phyloP scores from a whole-genome alignment of 2,888 invertebrate genomes.

The Nemapogon koenigi region DNA sequence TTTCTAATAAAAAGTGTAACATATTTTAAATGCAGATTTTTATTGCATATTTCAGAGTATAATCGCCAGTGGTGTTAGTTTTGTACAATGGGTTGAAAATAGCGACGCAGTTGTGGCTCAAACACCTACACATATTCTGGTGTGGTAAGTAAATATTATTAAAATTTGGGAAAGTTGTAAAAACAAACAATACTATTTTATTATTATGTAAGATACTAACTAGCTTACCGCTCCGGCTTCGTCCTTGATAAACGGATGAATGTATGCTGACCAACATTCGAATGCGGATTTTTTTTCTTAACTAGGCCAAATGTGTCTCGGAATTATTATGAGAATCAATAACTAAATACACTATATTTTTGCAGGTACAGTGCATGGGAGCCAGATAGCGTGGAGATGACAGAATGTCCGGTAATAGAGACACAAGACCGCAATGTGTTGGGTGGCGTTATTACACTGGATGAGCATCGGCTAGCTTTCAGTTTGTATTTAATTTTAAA shows the following conservation, averaged over 20 bases:
- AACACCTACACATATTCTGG: conserved; percentile 84
- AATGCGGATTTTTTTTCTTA: no score
- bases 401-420: conserved; percentile 44
- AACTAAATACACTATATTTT: background rate
- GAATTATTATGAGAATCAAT: background rate
- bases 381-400: conserved; percentile 44
- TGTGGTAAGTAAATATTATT: conserved; percentile 73
- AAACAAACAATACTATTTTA: background rate
- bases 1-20: no score
- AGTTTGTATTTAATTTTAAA: no score
- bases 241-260: background rate
- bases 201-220: background rate
- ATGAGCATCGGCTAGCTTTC: conserved; percentile 52
- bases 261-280: no score
- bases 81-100: conserved; percentile 86
- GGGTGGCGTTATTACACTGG: conserved; percentile 21
- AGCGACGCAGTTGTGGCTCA: conserved; percentile 99
- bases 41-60: conserved; percentile 46
- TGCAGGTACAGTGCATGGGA: conserved; percentile 57
- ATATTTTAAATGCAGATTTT: background rate
- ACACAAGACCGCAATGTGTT: conserved; percentile 32
- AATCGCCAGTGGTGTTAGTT: conserved; percentile 74
- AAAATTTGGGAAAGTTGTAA: background rate
- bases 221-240: background rate
- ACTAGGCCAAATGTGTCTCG: no score